These are phyloP conservation scores for Hololepta plana DNA, from an alignment of 2,888 invertebrate genomes.

Conservation along the genomic window DNA sequence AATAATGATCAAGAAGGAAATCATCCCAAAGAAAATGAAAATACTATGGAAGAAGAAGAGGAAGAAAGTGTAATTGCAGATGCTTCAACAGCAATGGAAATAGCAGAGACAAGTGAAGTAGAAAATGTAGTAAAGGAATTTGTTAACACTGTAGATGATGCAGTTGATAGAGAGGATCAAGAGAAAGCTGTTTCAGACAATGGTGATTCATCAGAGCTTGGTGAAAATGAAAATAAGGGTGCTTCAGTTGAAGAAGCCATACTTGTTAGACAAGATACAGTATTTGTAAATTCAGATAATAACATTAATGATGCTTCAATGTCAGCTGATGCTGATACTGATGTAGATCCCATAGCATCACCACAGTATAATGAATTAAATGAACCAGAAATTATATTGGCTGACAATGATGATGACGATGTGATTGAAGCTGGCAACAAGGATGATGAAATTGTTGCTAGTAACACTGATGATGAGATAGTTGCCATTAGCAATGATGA, in stretches of 20 bases:
- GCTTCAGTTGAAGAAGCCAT: constrained; percentile 2
- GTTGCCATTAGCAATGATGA: constrained; percentile 14
- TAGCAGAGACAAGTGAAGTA: not conserved
- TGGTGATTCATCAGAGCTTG: not conserved
- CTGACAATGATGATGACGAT: constrained; percentile 6
- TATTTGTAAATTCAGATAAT: not conserved
- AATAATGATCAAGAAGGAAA: too few species aligned
- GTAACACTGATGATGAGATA: too few species aligned
- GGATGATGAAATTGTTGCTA: constrained; percentile 9
- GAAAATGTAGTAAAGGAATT: not conserved
- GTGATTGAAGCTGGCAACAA: constrained; percentile 6
- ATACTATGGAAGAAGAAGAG: constrained; percentile 3
- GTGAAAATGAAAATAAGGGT: constrained; percentile 1
- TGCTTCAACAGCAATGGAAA: not conserved
- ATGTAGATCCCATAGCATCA: too few species aligned
- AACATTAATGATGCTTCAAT: constrained; percentile 10
- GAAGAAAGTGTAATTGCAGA: constrained; percentile 2
- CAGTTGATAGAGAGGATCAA: not conserved
- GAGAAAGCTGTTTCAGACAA: too few species aligned
- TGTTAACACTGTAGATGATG: not conserved
- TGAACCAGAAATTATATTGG: constrained; percentile 6
- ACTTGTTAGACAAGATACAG: not conserved
- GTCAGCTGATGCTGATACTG: constrained; percentile 4
- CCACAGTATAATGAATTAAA: constrained; percentile 5
- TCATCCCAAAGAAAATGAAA: constrained; percentile 1